Evolutionary conservation across 2,797 vertebrate species (phyloP).

Genomic region (Ceryle rudis): DNA sequence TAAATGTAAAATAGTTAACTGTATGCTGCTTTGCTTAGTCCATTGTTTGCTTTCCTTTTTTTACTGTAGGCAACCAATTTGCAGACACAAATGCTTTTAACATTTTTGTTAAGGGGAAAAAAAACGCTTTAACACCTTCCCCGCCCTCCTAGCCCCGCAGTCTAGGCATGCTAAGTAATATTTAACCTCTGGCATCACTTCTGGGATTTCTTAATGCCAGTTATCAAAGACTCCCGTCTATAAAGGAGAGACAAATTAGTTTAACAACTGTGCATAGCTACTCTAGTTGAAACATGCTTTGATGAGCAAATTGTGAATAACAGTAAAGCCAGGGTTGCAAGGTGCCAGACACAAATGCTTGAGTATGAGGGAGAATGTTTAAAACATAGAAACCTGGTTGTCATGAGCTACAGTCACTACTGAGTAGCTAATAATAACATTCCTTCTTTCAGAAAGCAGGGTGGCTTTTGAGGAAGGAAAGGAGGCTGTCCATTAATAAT

Average conservation of each 20-base stretch:
- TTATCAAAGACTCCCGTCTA: background rate
- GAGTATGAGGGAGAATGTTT: background rate
- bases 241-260: background rate
- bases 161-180: background rate
- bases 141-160: fast-evolving
- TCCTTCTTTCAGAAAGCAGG: background rate
- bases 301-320: background rate
- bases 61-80: background rate
- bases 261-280: background rate
- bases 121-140: background rate
- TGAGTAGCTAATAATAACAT: background rate
- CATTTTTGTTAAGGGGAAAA: background rate
- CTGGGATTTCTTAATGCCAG: background rate
- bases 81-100: background rate
- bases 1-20: background rate
- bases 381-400: background rate
- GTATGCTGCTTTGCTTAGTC: background rate
- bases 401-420: background rate
- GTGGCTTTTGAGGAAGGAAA: background rate
- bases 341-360: background rate
- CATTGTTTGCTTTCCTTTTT: background rate
- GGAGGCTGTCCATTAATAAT: background rate
- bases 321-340: background rate
- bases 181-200: background rate
- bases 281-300: background rate